Conservation (phyloP, 2,113 vertebrate genomes). For the Mixornis gularis region DNA sequence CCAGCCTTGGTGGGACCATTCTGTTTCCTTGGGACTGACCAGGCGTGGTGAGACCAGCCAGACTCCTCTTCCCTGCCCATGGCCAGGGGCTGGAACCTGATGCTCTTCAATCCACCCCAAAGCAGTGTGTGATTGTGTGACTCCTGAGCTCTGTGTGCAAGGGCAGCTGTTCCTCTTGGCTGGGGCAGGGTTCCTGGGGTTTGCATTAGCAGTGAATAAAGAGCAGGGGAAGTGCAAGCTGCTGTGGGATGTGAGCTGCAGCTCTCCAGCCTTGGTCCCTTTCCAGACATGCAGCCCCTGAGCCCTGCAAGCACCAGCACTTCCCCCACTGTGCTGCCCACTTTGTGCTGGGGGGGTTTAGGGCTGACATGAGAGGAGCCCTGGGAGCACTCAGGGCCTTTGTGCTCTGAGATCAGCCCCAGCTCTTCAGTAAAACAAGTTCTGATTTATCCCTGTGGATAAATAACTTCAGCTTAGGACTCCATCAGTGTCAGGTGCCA, state of each 20-base stretch:
- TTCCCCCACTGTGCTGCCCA: accelerated
- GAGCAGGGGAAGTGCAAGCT: not conserved
- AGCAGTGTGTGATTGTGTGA: not conserved
- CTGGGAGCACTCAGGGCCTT: not conserved
- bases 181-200: not conserved
- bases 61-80: not conserved
- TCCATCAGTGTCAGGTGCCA: not conserved
- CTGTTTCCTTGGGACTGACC: not conserved
- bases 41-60: not conserved
- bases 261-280: not conserved
- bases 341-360: not conserved
- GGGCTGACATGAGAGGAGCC: not conserved
- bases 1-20: not conserved
- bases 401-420: not conserved
- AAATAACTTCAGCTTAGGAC: not conserved
- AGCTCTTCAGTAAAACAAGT: not conserved
- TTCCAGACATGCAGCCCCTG: accelerated
- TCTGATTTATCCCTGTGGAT: slow-evolving; percentile 12
- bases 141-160: not conserved
- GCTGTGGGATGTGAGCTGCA: not conserved
- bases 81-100: accelerated
- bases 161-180: not conserved
- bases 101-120: not conserved
- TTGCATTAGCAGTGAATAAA: not conserved
- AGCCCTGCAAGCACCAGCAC: not conserved